Percentiles rank a stretch among this genome's conserved stretches.
Conservation (phyloP, 2,113 vertebrate species). For the Calidris pugnax region DNA sequence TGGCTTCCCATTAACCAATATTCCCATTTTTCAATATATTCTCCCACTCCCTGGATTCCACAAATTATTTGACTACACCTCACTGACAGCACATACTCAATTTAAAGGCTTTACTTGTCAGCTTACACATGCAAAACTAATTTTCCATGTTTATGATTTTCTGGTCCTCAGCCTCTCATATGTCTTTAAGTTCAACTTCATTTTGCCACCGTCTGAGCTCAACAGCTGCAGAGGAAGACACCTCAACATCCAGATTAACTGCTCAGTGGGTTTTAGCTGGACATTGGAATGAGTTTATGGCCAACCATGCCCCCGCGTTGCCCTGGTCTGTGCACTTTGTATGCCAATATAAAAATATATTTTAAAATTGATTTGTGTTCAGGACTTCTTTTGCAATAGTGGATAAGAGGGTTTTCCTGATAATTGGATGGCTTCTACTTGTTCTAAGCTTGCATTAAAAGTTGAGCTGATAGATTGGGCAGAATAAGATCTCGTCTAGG, state of each 20-base stretch:
- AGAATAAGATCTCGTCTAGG: background rate
- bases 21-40: background rate
- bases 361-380: background rate
- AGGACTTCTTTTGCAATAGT: background rate
- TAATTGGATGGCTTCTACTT: background rate
- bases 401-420: background rate
- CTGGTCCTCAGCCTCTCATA: background rate
- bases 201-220: background rate
- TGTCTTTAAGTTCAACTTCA: background rate
- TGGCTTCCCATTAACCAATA: background rate
- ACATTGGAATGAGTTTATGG: background rate
- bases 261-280: background rate
- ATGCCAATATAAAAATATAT: background rate
- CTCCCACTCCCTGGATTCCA: background rate
- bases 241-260: background rate
- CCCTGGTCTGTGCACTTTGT: background rate
- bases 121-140: background rate
- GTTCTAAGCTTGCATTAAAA: background rate
- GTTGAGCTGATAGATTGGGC: background rate
- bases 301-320: background rate
- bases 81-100: background rate
- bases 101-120: constrained; percentile 6
- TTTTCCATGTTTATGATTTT: background rate
- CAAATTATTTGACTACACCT: constrained; percentile 9
- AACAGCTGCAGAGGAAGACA: background rate